Evolutionary conservation across 30 jellyfish, hydroid and myxozoan species (phyloP).

Genomic region (Chironex yamaguchii): DNA sequence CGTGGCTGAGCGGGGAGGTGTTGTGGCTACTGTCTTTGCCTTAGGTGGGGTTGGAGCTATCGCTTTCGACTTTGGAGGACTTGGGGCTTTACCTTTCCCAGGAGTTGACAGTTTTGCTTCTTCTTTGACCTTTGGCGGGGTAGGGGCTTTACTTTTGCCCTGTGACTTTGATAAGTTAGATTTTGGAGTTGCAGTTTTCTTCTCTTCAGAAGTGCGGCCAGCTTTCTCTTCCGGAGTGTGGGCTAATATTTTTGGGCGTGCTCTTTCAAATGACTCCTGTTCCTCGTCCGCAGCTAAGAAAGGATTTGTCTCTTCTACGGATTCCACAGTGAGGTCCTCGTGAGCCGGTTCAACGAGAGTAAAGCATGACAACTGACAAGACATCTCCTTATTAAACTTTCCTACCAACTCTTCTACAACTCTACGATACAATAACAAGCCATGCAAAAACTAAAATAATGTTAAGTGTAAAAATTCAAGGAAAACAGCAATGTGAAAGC

Average conservation of each 20-base stretch:
- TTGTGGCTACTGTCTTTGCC: not conserved
- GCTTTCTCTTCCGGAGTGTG: slow-evolving; percentile 40
- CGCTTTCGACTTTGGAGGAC: not conserved
- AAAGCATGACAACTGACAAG: slow-evolving; percentile 75
- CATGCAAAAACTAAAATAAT: too few relatives aligned
- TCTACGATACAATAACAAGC: too few relatives aligned
- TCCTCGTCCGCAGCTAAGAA: slow-evolving; percentile 29
- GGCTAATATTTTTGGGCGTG: not conserved
- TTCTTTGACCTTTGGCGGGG: not conserved
- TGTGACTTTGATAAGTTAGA: too few relatives aligned
- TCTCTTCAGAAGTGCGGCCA: not conserved
- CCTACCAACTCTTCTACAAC: slow-evolving; percentile 34
- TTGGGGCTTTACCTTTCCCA: not conserved
- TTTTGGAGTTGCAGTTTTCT: not conserved
- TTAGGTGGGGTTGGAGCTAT: not conserved
- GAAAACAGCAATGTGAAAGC: too few relatives aligned
- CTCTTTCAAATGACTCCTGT: not conserved
- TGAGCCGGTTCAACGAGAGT: slow-evolving; percentile 59
- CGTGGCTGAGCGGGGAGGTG: too few relatives aligned
- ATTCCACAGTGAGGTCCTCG: slow-evolving; percentile 7
- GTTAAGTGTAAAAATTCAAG: too few relatives aligned
- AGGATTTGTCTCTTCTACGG: slow-evolving; percentile 44
- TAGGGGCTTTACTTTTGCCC: not conserved
- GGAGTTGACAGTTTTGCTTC: not conserved
- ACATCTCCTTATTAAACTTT: slow-evolving; percentile 76